Base-by-base conservation (phyloP, 2,797 vertebrate species). In the Zalophus californianus region DNA sequence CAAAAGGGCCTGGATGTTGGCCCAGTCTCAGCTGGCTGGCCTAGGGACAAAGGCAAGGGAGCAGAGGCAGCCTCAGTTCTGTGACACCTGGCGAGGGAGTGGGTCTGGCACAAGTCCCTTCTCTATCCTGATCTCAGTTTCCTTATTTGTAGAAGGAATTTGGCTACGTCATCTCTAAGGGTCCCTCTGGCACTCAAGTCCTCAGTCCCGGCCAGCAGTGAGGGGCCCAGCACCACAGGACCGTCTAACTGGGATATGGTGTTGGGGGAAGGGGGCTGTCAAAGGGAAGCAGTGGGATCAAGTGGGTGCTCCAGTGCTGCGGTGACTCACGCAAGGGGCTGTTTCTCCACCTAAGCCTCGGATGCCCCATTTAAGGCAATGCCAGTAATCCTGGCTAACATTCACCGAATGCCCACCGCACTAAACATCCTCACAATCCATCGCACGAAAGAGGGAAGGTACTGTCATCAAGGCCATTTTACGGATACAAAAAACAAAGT, bases 401-500 rank as follows among this genome's bases (percentile, higher is more conserved):
- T 9, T 41, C 64, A 56, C 4, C 3, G 14, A 92, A 41, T 14
- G 54, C 35, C 66, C 60, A 11, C n/a, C 23, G 52, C 0, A 32
- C 58, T 27, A 21, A 82, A 60, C 8, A 48, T 14, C n/a, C 87
- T 38, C n/a, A 82, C 44, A 44, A 4, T 60, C n/a, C 48, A 38
- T 2, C 58, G 9, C 23, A 2, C 0, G n/a, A 54, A 32, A 18
- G 27, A 54, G 25, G 62, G 50, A 41, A 48, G 60, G 35, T 3
- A n/a, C 0, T n/a, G 32, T 50, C 78, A 68, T 50, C 58, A 56
- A 78, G n/a, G 52, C 44, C 7, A 50, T 94, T 97, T 96, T 94
- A 97, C 14, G 80, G 86, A 84, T 50, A 32, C 85, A 92, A 72
- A 96, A 96, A 96, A 88, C 60, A 38, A 78, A 97, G 94, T 35